A percentile compares a stretch with the other conserved stretches of the same genome.
Evolutionary conservation across 2,113 vertebrate genomes (phyloP).

Genomic region (Colinus virginianus): DNA sequence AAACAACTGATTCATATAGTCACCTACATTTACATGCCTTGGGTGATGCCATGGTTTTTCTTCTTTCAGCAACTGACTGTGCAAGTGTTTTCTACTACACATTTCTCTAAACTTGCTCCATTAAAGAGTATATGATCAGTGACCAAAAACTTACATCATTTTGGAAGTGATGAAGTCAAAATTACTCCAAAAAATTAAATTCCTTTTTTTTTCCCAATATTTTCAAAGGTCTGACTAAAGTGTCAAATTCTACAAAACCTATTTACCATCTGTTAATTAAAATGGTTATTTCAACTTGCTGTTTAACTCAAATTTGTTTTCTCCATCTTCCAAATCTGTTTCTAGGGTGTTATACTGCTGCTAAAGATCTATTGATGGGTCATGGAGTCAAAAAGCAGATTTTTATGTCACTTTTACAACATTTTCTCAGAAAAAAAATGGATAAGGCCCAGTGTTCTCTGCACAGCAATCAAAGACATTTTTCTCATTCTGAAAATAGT

Average conservation of each 20-base stretch:
- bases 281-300: not conserved
- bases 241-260: not conserved
- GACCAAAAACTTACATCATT: fast-evolving
- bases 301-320: not conserved
- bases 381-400: not conserved
- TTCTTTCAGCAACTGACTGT: not conserved
- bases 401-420: not conserved
- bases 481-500: not conserved
- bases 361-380: not conserved
- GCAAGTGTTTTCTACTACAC: not conserved
- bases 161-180: not conserved
- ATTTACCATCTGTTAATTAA: not conserved
- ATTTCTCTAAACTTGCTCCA: not conserved
- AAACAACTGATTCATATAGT: not conserved
- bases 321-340: not conserved
- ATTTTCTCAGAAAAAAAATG: not conserved
- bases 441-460: not conserved
- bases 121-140: not conserved
- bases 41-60: not conserved
- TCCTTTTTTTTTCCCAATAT: not conserved
- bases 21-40: not conserved
- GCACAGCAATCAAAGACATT: not conserved
- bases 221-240: not conserved
- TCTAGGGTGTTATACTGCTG: not conserved
- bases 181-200: not conserved